Evolutionary conservation across 1,140 invertebrate genomes (phyloP), one percentile per base, ranked within the genome.

Genomic region (Chymomyza costata): DNA sequence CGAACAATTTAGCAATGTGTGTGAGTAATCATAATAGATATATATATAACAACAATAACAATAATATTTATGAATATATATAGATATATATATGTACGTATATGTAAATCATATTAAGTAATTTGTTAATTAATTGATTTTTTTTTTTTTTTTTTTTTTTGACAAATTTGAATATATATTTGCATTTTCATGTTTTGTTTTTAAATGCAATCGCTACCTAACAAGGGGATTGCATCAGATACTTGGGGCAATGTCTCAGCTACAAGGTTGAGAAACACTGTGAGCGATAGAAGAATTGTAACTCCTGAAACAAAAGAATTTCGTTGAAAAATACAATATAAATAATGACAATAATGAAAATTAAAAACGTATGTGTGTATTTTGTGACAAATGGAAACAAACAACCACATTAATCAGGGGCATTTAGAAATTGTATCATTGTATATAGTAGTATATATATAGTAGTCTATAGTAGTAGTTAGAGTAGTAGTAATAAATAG

Each of bases 271-370:
- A 95, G 93, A 92, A 99, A 99, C 89, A 99, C 97, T 89, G 97
- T 99, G 91, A 99, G 92, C 88, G 97, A 98, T 87, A 99, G 96
- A 88, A 99, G 94, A 90, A 99, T 99, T 90, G 97, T 99, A 89
- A 99, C 97, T 90, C 97, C 97, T 98, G 93, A 89, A 95, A 94
- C 90, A 92, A 89, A 90, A 85, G 65, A 83, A 90, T 87, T 89
- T 80, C 48, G 68, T 80, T 80, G 73, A 78, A 78, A 80, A 80
- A 81, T 81, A 80, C 73, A 81, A 80, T 80, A 73, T 59, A 78
- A 80, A 73, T 67, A 61, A 80, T 80, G 67, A 65, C 41, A 80
- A 54, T 66, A 80, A 49, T 46, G 34, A 63, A 71, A 82, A 82
- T 55, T 31, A 70, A 59, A 69, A 81, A 63, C 63, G 63, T 80